Evolutionary conservation across 2,888 invertebrate species (phyloP), one percentile per base, ranked within the genome.

Genomic region (Leptinotarsa juncta): DNA sequence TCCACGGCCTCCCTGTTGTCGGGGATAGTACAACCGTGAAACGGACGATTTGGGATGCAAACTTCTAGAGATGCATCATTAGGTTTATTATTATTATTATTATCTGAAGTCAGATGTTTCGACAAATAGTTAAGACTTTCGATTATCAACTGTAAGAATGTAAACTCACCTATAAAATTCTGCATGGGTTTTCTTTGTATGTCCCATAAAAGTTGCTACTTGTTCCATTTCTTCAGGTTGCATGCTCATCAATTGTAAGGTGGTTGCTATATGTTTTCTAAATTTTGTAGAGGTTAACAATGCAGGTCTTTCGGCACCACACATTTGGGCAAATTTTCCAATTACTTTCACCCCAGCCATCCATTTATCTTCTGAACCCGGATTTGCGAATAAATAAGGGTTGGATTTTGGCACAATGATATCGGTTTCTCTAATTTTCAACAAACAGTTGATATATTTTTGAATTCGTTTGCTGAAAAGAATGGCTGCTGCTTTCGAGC

Each of bases 171-270:
- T 72, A 42, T 77, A 77, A 57, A 74, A 77, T 69, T 77, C 74
- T 2, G 72, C 49, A 70, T 82, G 82, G 1, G 80, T 81, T 74
- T 81, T 81, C 70, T 81, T 78, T 23, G 80, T 82, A 51, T 81
- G 80, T 0, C 80, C 82, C 82, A 82, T 82, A 55, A 82, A 82
- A 0, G 70, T 77, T 1, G 81, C 81, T 42, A 82, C 55, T 74
- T 82, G 82, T 49, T 82, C 78, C 78, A 81, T 80, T 67, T 81
- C 80, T 15, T 76, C 23, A 12, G 48, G n/a, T 60, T 78, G 53
- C 68, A 82, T 74, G 7, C 3, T 74, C 79, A 82, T 75, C 32
- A 82, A 60, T 26, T 81, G 81, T 10, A 81, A 50, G 10, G 76
- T 79, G 12, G 81, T 82, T 1, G 81, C 80, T 62, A 82, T 81